Base-by-base conservation (phyloP, 2,797 vertebrate species). In the Fundulus diaphanus region DNA sequence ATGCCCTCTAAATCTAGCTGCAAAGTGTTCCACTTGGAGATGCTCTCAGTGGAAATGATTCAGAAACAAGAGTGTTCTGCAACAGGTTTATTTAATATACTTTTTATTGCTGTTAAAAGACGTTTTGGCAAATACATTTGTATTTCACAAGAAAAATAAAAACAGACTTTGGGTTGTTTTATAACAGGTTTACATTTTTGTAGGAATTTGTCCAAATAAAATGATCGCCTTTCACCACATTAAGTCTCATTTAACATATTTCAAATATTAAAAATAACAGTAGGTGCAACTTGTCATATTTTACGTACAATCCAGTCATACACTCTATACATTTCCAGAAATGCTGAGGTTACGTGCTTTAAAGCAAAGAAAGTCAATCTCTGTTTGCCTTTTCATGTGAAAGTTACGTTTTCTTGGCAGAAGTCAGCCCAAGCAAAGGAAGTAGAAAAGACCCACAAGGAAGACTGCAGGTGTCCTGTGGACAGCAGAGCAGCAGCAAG, bases 101-200 rank as follows among this genome's bases (percentile, higher is more conserved):
- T 31, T 33, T 37, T 22, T 76, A 65, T 51, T 46, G 13, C 29
- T 46, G 12, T 59, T 70, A 73, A 71, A 69, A 65, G 44, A 27
- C 51, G 54, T 51, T 74, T 72, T 59, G 49, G 68, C 56, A 76
- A 65, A n/a, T 13, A 40, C 24, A 11, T 66, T 66, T 65, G 20
- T 68, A 27, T 49, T 68, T 77, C 35, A 78, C 46, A 54, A 75
- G 29, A 37, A 52, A 29, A 46, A 33, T 52, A 52, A 48, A 68
- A 16, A 57, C 7, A 13, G 37, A 6, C 66, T 57, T 27, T 20
- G 1, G 35, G 57, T 65, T 66, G 7, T 66, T 16, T 13, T 12
- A 66, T n/a, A 22, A 42, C 5, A 66, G 18, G 24, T 27, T 66
- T 66, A 15, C 37, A 27, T 66, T 27, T 42, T 66, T 66, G 24